phyloP scores from a whole-genome alignment of 2,797 vertebrate species.

The Fistularia tabacaria region DNA sequence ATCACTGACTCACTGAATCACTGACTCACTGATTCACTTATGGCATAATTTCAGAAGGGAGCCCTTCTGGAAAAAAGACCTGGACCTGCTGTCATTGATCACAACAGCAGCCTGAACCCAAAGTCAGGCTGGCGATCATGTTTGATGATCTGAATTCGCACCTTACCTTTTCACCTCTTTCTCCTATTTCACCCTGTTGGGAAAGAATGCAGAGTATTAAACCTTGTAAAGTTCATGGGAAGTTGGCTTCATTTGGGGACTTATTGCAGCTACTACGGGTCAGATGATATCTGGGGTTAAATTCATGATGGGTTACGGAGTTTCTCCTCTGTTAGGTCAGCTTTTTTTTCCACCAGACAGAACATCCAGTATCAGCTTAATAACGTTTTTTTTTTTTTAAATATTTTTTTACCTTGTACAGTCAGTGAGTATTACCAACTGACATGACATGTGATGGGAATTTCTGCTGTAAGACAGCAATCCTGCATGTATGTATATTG shows the following conservation, averaged over 20 bases:
- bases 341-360: constrained; percentile 33
- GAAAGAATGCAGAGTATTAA: constrained; percentile 67
- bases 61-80: constrained; percentile 15
- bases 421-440: background rate
- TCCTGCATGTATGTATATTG: no score
- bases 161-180: constrained; percentile 93
- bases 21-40: constrained; percentile 26
- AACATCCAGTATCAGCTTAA: constrained; percentile 9
- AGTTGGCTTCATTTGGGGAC: constrained; percentile 17
- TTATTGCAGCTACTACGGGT: constrained; percentile 41
- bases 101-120: background rate
- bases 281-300: constrained; percentile 66
- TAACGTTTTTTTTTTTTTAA: constrained; percentile 9
- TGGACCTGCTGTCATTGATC: constrained; percentile 13
- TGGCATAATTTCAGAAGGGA: constrained; percentile 21
- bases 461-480: no score
- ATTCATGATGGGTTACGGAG: constrained; percentile 57
- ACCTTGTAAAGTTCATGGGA: constrained; percentile 25
- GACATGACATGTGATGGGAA: background rate
- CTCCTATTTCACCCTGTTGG: constrained; percentile 92
- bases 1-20: constrained; percentile 21
- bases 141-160: constrained; percentile 39
- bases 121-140: constrained; percentile 29
- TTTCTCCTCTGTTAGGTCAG: constrained; percentile 42
- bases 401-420: constrained; percentile 15